A percentile compares a stretch with the other conserved stretches of the same genome.
Conservation (phyloP, 2,113 vertebrate genomes). For the Cygnus atratus region DNA sequence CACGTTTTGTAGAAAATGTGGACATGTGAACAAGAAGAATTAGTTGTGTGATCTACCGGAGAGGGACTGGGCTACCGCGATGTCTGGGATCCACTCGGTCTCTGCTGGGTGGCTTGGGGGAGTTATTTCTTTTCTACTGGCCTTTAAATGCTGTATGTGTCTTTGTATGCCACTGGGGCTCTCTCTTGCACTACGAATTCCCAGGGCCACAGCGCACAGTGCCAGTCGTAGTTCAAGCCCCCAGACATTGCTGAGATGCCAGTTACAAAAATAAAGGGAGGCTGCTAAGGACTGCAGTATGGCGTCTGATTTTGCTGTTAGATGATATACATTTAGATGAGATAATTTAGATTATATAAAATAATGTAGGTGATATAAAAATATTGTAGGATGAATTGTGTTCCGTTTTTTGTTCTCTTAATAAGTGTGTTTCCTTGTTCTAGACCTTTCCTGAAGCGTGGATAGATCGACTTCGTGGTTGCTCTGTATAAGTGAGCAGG, state of each 20-base stretch:
- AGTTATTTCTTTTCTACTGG: neutral
- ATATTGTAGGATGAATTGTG: too few species aligned
- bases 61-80: neutral
- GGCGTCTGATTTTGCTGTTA: neutral
- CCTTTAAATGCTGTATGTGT: fast-evolving
- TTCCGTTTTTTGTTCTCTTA: neutral
- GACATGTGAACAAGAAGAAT: neutral
- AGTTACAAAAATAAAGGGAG: neutral
- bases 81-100: neutral
- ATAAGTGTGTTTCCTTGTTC: neutral
- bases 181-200: fast-evolving
- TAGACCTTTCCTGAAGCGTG: neutral
- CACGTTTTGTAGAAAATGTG: neutral
- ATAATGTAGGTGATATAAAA: neutral
- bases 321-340: too few species aligned
- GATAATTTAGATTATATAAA: too few species aligned
- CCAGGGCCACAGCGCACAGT: fast-evolving
- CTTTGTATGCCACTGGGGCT: neutral
- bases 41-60: neutral
- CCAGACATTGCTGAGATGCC: fast-evolving
- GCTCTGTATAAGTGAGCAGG: too few species aligned
- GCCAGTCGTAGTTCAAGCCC: neutral
- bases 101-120: neutral
- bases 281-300: neutral
- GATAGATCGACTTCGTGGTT: neutral